Evolutionary conservation across 2,888 invertebrate genomes (phyloP).

Genomic region (Cryptophagus acutangulus): DNA sequence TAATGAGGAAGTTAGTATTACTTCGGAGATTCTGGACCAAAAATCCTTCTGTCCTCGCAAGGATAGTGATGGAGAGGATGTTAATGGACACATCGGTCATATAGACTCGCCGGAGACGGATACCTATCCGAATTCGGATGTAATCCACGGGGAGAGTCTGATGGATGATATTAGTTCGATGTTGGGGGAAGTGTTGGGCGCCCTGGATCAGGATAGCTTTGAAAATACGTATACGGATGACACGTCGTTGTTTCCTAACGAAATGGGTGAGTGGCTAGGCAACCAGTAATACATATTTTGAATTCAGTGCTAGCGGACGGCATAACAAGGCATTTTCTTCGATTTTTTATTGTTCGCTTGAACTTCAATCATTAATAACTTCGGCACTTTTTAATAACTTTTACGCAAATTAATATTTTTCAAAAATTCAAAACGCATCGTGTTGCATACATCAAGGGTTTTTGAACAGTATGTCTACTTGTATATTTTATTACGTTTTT

Average conservation of each 20-base stretch:
- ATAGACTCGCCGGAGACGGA: conserved; percentile 84
- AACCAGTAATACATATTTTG: too few relatives aligned
- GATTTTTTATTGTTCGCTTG: too few relatives aligned
- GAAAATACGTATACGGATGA: conserved; percentile 64
- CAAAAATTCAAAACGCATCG: too few relatives aligned
- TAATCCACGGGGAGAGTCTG: conserved; percentile 71
- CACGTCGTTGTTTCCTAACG: conserved; percentile 61
- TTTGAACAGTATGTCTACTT: too few relatives aligned
- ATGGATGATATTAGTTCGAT: conserved; percentile 76
- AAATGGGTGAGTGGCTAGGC: conserved; percentile 39
- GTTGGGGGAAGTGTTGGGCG: conserved; percentile 67
- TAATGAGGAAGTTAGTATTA: conserved; percentile 68
- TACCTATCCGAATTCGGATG: conserved; percentile 64
- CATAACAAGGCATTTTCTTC: too few relatives aligned
- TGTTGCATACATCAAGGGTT: too few relatives aligned
- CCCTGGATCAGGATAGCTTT: conserved; percentile 55
- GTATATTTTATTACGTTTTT: too few relatives aligned
- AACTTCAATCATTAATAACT: too few relatives aligned
- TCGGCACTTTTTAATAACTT: too few relatives aligned
- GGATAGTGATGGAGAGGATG: conserved; percentile 49
- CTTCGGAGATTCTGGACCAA: conserved; percentile 59
- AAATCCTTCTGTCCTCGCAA: conserved; percentile 46
- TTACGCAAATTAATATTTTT: too few relatives aligned
- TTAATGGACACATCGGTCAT: conserved; percentile 62
- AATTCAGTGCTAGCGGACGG: too few relatives aligned